These are phyloP conservation scores for Hydrolagus affinis DNA, from an alignment of 2,113 vertebrate species.

Conservation along the genomic window DNA sequence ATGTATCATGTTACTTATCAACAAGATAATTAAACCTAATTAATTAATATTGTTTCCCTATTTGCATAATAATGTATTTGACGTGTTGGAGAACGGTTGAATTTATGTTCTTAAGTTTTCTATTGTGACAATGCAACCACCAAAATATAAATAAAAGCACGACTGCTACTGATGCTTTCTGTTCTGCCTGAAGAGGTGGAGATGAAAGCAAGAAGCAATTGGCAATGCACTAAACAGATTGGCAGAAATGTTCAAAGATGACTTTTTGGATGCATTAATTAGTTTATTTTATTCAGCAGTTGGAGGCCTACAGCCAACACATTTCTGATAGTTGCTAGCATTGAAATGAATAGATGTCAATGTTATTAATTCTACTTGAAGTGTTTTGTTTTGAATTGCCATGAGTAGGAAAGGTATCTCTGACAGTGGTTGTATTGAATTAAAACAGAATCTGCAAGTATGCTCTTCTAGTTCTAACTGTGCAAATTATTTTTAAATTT, in stretches of 20 bases:
- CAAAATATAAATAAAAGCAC: background rate
- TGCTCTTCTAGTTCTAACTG: background rate
- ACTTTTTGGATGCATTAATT: background rate
- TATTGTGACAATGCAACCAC: background rate
- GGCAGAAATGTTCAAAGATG: background rate
- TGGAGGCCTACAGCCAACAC: background rate
- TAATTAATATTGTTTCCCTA: conserved; percentile 24
- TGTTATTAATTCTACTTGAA: background rate
- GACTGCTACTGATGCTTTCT: background rate
- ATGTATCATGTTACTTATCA: background rate
- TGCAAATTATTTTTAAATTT: background rate
- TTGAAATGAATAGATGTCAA: background rate
- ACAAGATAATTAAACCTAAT: conserved; percentile 25
- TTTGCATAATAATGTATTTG: conserved; percentile 7
- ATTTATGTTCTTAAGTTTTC: background rate
- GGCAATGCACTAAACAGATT: background rate
- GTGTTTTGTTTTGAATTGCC: background rate
- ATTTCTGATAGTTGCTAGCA: background rate
- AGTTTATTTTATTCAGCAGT: background rate
- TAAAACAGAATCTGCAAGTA: background rate
- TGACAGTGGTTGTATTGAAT: background rate
- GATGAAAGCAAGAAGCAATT: background rate
- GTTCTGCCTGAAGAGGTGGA: background rate
- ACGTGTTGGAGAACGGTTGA: background rate
- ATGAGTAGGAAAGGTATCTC: background rate